phyloP scores from a whole-genome alignment of 2,888 invertebrate species.

The Stenoptilia bipunctidactyla region DNA sequence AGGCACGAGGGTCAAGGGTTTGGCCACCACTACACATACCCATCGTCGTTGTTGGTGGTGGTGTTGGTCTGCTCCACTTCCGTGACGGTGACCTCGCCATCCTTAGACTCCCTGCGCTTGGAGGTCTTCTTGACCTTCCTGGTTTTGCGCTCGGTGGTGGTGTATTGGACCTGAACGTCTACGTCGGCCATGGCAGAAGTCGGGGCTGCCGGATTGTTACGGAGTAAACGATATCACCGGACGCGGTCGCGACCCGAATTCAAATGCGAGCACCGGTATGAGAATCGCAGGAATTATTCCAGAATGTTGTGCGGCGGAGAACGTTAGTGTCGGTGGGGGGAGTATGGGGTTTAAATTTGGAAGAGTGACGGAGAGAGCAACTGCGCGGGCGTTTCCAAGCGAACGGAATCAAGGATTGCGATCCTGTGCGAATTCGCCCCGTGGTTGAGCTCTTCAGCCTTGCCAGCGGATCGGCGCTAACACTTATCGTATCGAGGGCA shows the following conservation, averaged over 20 bases:
- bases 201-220: slow-evolving; percentile 29
- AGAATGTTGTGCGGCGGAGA: slow-evolving; percentile 54
- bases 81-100: slow-evolving; percentile 85
- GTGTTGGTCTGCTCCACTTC: slow-evolving; percentile 79
- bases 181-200: slow-evolving; percentile 85
- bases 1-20: slow-evolving; percentile 33
- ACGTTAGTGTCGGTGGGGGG: slow-evolving; percentile 54
- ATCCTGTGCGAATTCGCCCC: not conserved
- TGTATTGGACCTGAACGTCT: slow-evolving; percentile 87
- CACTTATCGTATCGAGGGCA: slow-evolving; percentile 9
- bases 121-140: slow-evolving; percentile 90
- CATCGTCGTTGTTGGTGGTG: slow-evolving; percentile 78
- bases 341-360: slow-evolving; percentile 70
- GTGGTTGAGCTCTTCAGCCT: not conserved
- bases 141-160: slow-evolving; percentile 90
- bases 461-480: slow-evolving; percentile 9
- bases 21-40: slow-evolving; percentile 85
- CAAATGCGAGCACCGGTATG: slow-evolving; percentile 65
- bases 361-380: slow-evolving; percentile 71
- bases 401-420: slow-evolving; percentile 5
- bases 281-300: slow-evolving; percentile 69
- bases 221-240: slow-evolving; percentile 51
- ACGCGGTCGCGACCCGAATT: slow-evolving; percentile 71
- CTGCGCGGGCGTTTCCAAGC: slow-evolving; percentile 65
- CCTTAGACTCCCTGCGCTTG: slow-evolving; percentile 82